Percentiles rank a stretch among this genome's conserved stretches.
Conservation (phyloP, 2,888 invertebrate genomes). For the Kryphioiulus occultus region DNA sequence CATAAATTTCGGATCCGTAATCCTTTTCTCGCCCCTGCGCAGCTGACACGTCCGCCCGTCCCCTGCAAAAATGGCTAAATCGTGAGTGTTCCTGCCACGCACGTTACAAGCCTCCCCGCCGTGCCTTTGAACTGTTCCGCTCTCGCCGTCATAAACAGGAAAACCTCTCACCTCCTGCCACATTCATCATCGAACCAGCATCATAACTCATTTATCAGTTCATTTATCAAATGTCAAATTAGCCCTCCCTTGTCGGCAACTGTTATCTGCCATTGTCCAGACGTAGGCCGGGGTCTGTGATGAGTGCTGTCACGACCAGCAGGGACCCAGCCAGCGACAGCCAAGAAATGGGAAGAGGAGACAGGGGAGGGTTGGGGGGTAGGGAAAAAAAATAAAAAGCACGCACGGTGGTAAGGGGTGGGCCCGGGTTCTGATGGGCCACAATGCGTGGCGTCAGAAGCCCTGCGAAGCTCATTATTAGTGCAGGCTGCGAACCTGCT, state of each 20-base stretch:
- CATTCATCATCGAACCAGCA: conserved; percentile 53
- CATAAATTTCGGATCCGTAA: conserved; percentile 41
- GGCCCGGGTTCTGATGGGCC: neutral
- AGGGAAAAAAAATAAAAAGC: neutral
- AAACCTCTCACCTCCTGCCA: conserved; percentile 53
- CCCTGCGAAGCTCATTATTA: conserved; percentile 26
- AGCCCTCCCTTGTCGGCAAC: conserved; percentile 53
- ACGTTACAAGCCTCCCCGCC: conserved; percentile 46
- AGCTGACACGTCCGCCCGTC: neutral
- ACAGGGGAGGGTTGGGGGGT: neutral
- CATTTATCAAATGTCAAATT: conserved; percentile 55
- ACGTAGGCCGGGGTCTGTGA: conserved; percentile 49
- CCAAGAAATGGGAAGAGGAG: neutral
- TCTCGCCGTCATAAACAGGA: conserved; percentile 53
- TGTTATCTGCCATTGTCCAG: conserved; percentile 53
- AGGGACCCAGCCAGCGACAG: conserved; percentile 29
- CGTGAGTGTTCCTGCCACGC: conserved; percentile 43
- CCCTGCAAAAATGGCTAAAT: conserved; percentile 10
- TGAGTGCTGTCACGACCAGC: conserved; percentile 50
- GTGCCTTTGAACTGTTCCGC: conserved; percentile 52
- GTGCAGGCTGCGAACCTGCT: neutral
- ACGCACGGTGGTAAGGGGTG: neutral
- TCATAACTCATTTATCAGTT: conserved; percentile 55
- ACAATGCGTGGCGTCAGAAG: neutral
- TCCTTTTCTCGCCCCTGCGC: neutral